Conservation (phyloP, 2,888 invertebrate genomes). For the Dynastes maya region DNA sequence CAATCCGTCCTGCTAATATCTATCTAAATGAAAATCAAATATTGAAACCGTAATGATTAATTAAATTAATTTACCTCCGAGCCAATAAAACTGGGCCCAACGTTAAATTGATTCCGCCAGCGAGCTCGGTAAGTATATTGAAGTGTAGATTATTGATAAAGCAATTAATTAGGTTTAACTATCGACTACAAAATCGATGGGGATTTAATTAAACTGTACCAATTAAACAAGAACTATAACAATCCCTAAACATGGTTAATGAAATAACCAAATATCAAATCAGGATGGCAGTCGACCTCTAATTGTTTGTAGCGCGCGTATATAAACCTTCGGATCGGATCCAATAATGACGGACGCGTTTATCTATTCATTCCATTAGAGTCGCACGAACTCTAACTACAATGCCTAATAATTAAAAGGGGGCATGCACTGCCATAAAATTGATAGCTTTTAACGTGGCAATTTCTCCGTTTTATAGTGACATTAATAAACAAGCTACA, state of each 20-base stretch:
- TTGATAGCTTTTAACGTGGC: too few relatives aligned
- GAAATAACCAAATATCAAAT: conserved; percentile 60
- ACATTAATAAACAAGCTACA: too few relatives aligned
- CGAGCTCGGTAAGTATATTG: conserved; percentile 48
- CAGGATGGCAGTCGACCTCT: conserved; percentile 57
- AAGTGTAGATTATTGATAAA: conserved; percentile 52
- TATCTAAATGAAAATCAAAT: conserved; percentile 41
- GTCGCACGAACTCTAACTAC: too few relatives aligned
- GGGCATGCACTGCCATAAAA: too few relatives aligned
- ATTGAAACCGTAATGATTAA: conserved; percentile 43
- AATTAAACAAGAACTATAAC: conserved; percentile 59
- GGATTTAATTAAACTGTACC: conserved; percentile 59
- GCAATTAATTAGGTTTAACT: conserved; percentile 53
- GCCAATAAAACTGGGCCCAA: conserved; percentile 36
- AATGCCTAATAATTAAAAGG: too few relatives aligned
- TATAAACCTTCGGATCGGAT: conserved; percentile 45
- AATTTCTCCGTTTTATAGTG: too few relatives aligned
- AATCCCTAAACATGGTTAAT: conserved; percentile 59
- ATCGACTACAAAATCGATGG: conserved; percentile 53
- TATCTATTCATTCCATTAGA: neutral
- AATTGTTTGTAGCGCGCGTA: conserved; percentile 55
- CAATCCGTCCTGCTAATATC: conserved; percentile 17
- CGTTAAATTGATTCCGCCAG: conserved; percentile 36
- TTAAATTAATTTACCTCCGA: conserved; percentile 45
- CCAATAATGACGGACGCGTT: conserved; percentile 1